Evolutionary conservation across 2,113 vertebrate genomes (phyloP).

Genomic region (Hydrochoerus hydrochaeris): DNA sequence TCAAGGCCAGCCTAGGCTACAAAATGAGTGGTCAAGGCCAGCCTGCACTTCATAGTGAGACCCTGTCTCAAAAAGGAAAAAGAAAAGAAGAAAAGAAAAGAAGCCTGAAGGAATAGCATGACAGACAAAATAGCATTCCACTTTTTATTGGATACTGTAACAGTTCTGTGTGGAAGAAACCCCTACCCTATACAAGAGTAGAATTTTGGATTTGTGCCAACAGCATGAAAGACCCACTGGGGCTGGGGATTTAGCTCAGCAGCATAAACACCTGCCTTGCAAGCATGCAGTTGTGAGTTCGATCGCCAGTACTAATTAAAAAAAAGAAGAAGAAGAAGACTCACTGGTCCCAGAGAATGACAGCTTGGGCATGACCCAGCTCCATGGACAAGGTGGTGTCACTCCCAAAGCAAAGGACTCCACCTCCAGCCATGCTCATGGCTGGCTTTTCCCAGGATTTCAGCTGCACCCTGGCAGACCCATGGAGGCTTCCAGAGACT

Average conservation of each 20-base stretch:
- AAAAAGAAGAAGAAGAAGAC: no score
- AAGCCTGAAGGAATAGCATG: background rate
- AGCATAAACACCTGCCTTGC: no score
- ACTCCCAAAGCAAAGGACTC: background rate
- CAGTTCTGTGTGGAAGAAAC: background rate
- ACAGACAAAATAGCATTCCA: background rate
- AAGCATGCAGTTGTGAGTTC: no score
- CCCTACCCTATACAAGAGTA: background rate
- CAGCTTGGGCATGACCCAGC: background rate
- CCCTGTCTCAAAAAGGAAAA: background rate
- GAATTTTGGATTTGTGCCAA: background rate
- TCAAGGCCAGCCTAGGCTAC: background rate
- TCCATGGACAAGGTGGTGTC: background rate
- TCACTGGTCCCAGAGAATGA: background rate
- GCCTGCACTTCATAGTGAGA: background rate
- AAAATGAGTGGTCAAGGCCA: background rate
- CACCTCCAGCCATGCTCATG: background rate
- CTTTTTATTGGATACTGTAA: background rate
- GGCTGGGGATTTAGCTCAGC: no score
- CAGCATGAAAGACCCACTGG: background rate
- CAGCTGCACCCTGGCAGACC: background rate
- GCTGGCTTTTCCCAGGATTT: background rate
- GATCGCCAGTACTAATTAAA: no score
- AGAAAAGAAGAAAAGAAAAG: background rate
- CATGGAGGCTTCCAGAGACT: background rate